Conservation (phyloP, 1,140 invertebrate species). For the Drosophila simulans region DNA sequence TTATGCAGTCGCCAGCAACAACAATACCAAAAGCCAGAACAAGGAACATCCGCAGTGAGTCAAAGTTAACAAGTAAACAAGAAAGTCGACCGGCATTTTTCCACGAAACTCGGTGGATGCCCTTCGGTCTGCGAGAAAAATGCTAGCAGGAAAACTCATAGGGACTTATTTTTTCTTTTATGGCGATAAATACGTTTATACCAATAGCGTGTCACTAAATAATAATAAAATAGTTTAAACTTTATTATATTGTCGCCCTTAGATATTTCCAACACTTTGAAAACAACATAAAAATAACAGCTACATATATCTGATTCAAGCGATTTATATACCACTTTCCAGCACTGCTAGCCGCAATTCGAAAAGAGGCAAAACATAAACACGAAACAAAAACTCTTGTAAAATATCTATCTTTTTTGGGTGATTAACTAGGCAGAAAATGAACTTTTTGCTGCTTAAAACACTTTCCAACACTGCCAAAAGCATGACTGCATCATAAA, state of each 20-base stretch:
- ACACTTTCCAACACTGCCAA: conserved; percentile 21
- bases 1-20: conserved; percentile 56
- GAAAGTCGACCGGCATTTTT: conserved; percentile 36
- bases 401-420: neutral
- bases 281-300: too few species aligned
- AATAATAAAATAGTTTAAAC: too few species aligned
- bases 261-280: too few species aligned
- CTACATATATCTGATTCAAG: too few species aligned
- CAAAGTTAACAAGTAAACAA: conserved; percentile 56
- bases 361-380: neutral
- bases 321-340: neutral
- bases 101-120: conserved; percentile 33
- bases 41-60: conserved; percentile 41
- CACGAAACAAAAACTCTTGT: neutral
- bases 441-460: neutral
- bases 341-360: neutral
- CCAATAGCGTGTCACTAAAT: too few species aligned
- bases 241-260: too few species aligned
- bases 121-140: conserved; percentile 8
- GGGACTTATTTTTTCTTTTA: conserved; percentile 8
- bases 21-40: conserved; percentile 32
- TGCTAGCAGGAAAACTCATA: conserved; percentile 10
- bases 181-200: neutral
- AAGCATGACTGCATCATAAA: conserved; percentile 8
- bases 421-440: neutral